Base-by-base conservation (phyloP, 2,888 invertebrate species). In the Drosophila buzzatii region DNA sequence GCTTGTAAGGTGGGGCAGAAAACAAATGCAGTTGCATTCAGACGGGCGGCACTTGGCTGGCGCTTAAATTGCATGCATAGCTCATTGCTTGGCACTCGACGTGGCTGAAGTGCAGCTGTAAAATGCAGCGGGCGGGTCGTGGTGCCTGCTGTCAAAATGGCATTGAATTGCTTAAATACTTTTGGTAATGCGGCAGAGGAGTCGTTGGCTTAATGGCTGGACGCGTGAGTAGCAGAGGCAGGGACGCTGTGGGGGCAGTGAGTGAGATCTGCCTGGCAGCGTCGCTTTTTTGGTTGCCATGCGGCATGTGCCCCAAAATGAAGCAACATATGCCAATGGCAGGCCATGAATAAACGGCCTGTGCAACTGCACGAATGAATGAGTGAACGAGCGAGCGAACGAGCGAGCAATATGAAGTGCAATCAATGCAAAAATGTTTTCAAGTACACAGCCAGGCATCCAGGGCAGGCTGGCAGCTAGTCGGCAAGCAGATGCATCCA, bases 391-490 rank as follows among this genome's bases (percentile, higher is more conserved):
- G 27, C 27, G 47, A 27, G 23, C 14, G 37, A 14, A 14, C 37
- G 33, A 20, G 35, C 60, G 72, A 66, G 79, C 79, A 82, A 86
- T 91, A 85, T 89, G 84, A 90, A 92, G 90, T 92, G 92, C 90
- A 91, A 91, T 91, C 91, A 90, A 89, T 91, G 91, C 85, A 86
- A 90, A 90, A 85, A 91, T 88, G 86, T 79, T 59, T 73, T 91
- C 81, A 80, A 90, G 89, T 90, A 70, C 62, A 65, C 65, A 64
- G 49, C 42, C 62, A 64, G 44, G 33, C 60, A 56, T 18, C 23
- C 73, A 41, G 4, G 41, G 41, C 41, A 41, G 41, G 41, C 41
- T 59, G 42, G 39, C 65, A 72, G 23, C 35, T 66, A 66, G 20
- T 16, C 63, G 56, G 65, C 45, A 73, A 72, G 55, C 86, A 73